Evolutionary conservation across 1,140 invertebrate species (phyloP).

Genomic region (Tenebrio molitor): DNA sequence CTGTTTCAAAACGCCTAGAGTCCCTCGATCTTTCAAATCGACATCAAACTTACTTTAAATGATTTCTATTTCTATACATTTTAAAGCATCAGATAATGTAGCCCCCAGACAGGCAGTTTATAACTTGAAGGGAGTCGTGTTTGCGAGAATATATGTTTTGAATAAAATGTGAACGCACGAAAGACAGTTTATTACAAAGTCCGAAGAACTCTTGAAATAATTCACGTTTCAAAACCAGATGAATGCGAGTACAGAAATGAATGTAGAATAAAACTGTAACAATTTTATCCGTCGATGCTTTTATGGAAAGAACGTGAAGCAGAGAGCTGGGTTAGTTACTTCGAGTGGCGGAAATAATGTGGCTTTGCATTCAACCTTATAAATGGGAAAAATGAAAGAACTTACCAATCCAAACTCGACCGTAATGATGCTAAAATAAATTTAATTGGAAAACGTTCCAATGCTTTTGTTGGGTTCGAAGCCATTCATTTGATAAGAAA

Average conservation of each 20-base stretch:
- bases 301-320: slow-evolving; percentile 31
- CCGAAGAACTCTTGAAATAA: slow-evolving; percentile 1
- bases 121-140: background rate
- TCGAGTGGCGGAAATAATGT: slow-evolving; percentile 56
- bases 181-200: slow-evolving; percentile 10
- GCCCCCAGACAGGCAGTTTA: background rate
- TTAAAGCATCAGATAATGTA: slow-evolving; percentile 3
- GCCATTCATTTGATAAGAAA: slow-evolving; percentile 21
- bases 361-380: slow-evolving; percentile 49
- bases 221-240: slow-evolving; percentile 8
- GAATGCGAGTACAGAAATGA: slow-evolving; percentile 9
- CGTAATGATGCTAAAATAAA: slow-evolving; percentile 57
- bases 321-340: slow-evolving; percentile 48
- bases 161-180: background rate
- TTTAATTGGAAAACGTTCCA: slow-evolving; percentile 58
- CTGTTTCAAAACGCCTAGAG: too few species aligned
- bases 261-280: slow-evolving; percentile 39
- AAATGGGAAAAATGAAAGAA: slow-evolving; percentile 53
- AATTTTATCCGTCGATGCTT: slow-evolving; percentile 45
- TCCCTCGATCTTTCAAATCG: too few species aligned
- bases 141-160: background rate
- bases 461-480: slow-evolving; percentile 47
- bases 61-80: slow-evolving; percentile 22
- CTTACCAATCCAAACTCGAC: slow-evolving; percentile 49
- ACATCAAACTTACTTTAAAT: background rate